Evolutionary conservation across 2,113 vertebrate genomes (phyloP), one percentile per base, ranked within the genome.

Genomic region (Asarcornis scutulata): DNA sequence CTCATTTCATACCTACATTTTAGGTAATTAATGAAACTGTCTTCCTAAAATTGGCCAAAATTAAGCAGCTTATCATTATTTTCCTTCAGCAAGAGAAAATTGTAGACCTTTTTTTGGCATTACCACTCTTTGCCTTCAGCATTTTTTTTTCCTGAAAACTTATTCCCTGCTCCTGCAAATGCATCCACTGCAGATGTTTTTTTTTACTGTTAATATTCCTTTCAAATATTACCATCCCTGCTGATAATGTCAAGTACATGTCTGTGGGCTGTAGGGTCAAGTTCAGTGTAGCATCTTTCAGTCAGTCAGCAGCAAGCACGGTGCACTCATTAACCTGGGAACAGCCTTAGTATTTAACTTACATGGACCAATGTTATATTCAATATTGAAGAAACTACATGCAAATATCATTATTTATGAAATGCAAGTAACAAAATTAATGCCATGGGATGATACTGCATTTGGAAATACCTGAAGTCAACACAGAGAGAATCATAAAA

Each of bases 401-500:
- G 68, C 21, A 80, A 86, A 62, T 4, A 59, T 18, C 38, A 40
- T 11, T 32, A 22, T 7, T 67, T 2, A 56, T 58, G 42, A 80
- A 91, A 86, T 26, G 9, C 6, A 67, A 68, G 52, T 14, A 15
- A 71, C n/a, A 86, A 9, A 63, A 55, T n/a, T 60, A 86, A 81
- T 13, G 6, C 32, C 25, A n/a, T 9, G 32, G 48, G 42, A 42
- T 21, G 75, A 60, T 15, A 53, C 1, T 5, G 4, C 52, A 46
- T 74, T 93, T 85, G 62, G 94, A 93, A 83, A 38, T 6, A 63
- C 27, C 1, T 60, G 83, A 94, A 93, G 85, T 79, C 68, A 95
- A 92, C 79, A 72, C 15, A 91, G 84, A 53, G 62, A 73, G 62
- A 95, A 97, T 67, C 52, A 14, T 75, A 86, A 86, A 83, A 88